Conservation (phyloP, 2,888 invertebrate species). For the Sminthurinus aureus region DNA sequence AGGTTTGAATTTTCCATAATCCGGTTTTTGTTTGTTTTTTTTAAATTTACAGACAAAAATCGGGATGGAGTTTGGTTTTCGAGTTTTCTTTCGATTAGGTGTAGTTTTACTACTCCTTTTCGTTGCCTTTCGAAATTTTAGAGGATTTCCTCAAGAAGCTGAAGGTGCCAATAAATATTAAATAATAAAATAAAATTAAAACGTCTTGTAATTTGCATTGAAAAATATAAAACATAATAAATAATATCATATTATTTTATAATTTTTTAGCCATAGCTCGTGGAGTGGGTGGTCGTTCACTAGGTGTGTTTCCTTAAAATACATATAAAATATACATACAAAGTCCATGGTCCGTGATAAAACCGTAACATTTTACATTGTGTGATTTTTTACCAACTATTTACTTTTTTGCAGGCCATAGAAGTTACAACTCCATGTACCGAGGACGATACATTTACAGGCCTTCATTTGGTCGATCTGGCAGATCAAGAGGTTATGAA, state of each 20-base stretch:
- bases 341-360: too few species aligned
- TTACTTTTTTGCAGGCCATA: neutral
- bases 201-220: too few species aligned
- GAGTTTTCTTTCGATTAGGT: neutral
- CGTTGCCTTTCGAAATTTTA: slow-evolving; percentile 4
- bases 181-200: too few species aligned
- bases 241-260: too few species aligned
- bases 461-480: neutral
- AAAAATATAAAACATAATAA: too few species aligned
- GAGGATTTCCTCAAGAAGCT: slow-evolving; percentile 15
- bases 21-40: too few species aligned
- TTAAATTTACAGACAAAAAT: too few species aligned
- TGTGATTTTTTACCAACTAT: too few species aligned
- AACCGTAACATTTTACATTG: too few species aligned
- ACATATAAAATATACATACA: too few species aligned
- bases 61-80: neutral
- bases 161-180: neutral
- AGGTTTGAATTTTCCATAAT: too few species aligned
- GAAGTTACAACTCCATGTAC: slow-evolving; percentile 1
- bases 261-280: neutral
- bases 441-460: neutral
- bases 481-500: neutral
- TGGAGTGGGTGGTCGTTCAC: neutral
- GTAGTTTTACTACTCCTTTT: neutral
- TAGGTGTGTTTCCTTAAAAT: too few species aligned